Evolutionary conservation across 2,113 vertebrate genomes (phyloP).

Genomic region (Sapayoa aenigma): DNA sequence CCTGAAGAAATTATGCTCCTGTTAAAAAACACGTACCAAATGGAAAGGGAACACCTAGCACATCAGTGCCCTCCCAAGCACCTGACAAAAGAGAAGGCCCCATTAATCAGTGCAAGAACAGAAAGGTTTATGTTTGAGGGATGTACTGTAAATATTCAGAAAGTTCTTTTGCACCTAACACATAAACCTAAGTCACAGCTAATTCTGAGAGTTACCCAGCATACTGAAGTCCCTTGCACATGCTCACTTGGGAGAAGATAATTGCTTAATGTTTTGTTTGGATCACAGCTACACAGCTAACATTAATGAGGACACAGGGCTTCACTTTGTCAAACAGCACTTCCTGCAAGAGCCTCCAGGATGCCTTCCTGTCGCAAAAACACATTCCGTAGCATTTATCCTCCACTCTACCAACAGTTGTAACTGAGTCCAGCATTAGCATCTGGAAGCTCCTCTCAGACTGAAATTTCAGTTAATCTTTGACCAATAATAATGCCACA

Average conservation of each 20-base stretch:
- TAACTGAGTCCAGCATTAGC: not conserved
- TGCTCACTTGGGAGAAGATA: not conserved
- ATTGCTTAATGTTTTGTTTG: not conserved
- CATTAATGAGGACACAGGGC: rapidly evolving
- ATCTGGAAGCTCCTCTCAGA: not conserved
- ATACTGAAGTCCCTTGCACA: not conserved
- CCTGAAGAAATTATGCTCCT: not conserved
- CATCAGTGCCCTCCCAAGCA: not conserved
- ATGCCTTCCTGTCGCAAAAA: rapidly evolving
- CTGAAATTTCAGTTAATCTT: not conserved
- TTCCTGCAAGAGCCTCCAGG: not conserved
- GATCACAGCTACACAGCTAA: not conserved
- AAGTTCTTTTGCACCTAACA: not conserved
- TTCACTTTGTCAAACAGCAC: not conserved
- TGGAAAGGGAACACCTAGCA: not conserved
- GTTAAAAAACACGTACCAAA: not conserved
- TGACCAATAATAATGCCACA: not conserved
- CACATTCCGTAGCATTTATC: rapidly evolving
- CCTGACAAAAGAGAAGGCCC: not conserved
- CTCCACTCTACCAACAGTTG: not conserved
- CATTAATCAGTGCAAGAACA: not conserved
- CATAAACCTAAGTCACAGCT: not conserved
- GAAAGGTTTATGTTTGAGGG: not conserved
- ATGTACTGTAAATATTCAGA: not conserved
- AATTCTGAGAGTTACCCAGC: not conserved